Evolutionary conservation across 1,140 invertebrate species (phyloP).

Genomic region (Hyposmocoma kahamanoa): DNA sequence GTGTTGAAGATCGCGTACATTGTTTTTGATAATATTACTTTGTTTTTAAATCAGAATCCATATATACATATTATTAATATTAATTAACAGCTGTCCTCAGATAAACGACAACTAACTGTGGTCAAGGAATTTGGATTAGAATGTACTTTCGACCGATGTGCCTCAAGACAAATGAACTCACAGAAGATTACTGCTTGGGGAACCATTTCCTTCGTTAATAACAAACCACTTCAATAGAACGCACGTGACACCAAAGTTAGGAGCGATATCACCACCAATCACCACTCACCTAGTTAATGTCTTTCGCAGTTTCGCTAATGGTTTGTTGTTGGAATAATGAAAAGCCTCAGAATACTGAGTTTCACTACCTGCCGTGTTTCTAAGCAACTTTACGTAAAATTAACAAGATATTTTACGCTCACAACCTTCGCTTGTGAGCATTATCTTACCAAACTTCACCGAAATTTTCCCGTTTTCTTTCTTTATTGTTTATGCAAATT

Average conservation of each 20-base stretch:
- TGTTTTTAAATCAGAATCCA: too few relatives aligned
- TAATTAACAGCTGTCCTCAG: too few relatives aligned
- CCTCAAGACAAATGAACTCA: not conserved
- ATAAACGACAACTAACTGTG: too few relatives aligned
- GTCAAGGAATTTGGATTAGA: too few relatives aligned
- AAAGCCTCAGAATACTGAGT: too few relatives aligned
- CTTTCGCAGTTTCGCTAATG: constrained; percentile 27
- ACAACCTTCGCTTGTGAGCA: not conserved
- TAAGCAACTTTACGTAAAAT: not conserved
- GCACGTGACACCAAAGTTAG: constrained; percentile 28
- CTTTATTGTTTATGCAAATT: too few relatives aligned
- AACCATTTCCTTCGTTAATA: not conserved
- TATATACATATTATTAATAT: too few relatives aligned
- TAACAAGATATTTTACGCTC: not conserved
- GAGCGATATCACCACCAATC: constrained; percentile 19
- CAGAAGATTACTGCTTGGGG: not conserved
- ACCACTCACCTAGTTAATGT: constrained; percentile 27
- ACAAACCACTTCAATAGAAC: constrained; percentile 29
- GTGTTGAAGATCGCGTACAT: too few relatives aligned
- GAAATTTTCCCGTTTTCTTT: not conserved
- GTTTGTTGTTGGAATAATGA: constrained; percentile 11
- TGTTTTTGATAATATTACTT: too few relatives aligned
- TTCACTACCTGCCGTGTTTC: not conserved
- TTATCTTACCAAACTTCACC: not conserved
- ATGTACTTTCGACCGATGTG: too few relatives aligned